Evolutionary conservation across 2,888 invertebrate genomes (phyloP).

Genomic region (Orthosia cruda): DNA sequence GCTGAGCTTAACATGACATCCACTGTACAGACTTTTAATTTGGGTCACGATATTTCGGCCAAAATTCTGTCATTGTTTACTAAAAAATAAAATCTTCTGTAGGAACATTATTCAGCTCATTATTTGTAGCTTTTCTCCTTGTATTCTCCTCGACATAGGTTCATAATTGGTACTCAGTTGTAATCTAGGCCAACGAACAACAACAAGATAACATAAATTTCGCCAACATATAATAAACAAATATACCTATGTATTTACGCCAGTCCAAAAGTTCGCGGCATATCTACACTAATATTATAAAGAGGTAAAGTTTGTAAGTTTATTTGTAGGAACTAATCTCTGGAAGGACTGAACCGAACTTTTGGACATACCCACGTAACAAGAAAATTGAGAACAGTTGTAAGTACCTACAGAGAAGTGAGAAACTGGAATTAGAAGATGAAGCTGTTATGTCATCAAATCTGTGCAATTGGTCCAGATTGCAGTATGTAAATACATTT

Average conservation of each 20-base stretch:
- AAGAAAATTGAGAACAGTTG: not conserved
- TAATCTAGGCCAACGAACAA: not conserved
- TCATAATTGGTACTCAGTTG: not conserved
- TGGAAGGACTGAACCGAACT: no score
- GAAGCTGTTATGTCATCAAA: constrained; percentile 21
- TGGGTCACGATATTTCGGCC: no score
- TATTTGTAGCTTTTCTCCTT: not conserved
- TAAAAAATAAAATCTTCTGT: not conserved
- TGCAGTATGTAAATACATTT: constrained; percentile 39
- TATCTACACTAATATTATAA: no score
- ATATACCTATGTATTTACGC: no score
- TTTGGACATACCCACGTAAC: not conserved
- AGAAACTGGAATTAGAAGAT: not conserved
- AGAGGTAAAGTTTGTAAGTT: no score
- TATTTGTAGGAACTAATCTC: no score
- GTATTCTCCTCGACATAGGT: not conserved
- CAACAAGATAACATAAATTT: not conserved
- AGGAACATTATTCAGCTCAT: not conserved
- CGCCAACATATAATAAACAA: no score
- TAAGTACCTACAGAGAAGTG: not conserved
- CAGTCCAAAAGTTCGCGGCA: no score
- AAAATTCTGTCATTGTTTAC: not conserved
- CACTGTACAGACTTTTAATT: no score
- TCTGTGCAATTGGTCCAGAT: constrained; percentile 32
- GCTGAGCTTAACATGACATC: no score